A percentile compares a stretch with the other conserved stretches of the same genome.
These are phyloP conservation scores for Limosa lapponica DNA, from an alignment of 2,797 vertebrate species.

Conservation along the genomic window DNA sequence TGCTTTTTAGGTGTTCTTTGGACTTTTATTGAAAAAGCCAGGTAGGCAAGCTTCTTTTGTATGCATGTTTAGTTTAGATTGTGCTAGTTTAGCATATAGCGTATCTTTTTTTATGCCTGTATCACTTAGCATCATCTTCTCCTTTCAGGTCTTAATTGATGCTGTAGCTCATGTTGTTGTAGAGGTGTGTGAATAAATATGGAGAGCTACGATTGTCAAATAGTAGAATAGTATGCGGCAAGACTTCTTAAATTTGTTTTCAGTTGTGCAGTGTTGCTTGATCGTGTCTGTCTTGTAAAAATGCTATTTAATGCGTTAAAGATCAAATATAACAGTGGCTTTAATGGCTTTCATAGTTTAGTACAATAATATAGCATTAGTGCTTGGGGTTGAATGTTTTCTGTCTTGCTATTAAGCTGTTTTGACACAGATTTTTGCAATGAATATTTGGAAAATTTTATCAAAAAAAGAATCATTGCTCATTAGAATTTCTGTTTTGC, in stretches of 20 bases:
- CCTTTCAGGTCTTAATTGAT: constrained; percentile 11
- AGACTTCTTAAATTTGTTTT: constrained; percentile 12
- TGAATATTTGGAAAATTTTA: constrained; percentile 10
- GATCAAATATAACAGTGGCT: neutral
- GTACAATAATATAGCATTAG: neutral
- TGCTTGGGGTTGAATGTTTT: neutral
- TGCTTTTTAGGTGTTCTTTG: constrained; percentile 64
- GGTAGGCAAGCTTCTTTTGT: constrained; percentile 53
- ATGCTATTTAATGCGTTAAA: constrained; percentile 5
- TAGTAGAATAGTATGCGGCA: neutral
- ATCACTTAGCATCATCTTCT: neutral
- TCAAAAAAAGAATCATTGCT: neutral
- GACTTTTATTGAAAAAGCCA: constrained; percentile 49
- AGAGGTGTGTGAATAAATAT: neutral
- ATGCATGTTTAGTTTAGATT: constrained; percentile 41
- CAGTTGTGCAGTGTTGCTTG: neutral
- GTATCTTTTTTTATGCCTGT: neutral
- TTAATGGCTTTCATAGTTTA: neutral
- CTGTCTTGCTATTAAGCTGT: neutral
- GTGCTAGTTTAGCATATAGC: constrained; percentile 21
- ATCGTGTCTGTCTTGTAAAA: constrained; percentile 3
- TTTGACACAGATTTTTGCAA: constrained; percentile 17
- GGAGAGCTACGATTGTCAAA: neutral
- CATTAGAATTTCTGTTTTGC: constrained; percentile 15
- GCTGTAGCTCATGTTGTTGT: constrained; percentile 5